Conservation (phyloP, 2,113 vertebrate species). For the Elaphurus davidianus region DNA sequence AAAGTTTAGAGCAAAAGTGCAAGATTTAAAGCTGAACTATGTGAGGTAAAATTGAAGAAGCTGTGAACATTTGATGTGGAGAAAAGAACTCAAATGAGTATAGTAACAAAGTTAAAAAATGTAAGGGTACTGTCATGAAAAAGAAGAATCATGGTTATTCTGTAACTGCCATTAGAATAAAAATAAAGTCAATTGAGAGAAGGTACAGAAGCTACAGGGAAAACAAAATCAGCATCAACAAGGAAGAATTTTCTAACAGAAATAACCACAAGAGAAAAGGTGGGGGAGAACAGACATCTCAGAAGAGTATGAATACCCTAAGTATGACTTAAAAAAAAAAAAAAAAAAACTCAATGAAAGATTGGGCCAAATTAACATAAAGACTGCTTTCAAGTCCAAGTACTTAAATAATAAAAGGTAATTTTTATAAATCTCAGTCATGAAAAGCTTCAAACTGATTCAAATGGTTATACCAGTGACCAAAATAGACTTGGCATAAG, state of each 20-base stretch:
- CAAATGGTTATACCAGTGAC: not conserved
- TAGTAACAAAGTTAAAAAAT: not conserved
- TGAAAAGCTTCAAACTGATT: not conserved
- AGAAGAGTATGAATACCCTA: not conserved
- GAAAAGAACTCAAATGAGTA: not conserved
- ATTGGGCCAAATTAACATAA: not conserved
- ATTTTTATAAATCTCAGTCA: not conserved
- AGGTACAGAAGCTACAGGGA: not conserved
- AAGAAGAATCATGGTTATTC: not conserved
- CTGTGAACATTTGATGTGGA: not conserved
- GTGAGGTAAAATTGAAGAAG: not conserved
- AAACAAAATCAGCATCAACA: not conserved
- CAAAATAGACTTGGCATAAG: not conserved
- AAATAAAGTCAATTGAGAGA: not conserved
- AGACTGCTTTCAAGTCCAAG: not conserved
- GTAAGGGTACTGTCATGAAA: not conserved
- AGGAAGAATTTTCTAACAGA: not conserved
- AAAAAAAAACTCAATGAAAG: not conserved
- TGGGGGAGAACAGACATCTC: not conserved
- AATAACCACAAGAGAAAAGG: not conserved
- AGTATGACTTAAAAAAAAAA: not conserved
- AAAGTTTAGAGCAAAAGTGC: not conserved
- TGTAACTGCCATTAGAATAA: not conserved
- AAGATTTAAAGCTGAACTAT: not conserved
- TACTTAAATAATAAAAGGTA: not conserved